phyloP scores from a whole-genome alignment of 1,140 invertebrate species.

The Apocrypta bakeri region DNA sequence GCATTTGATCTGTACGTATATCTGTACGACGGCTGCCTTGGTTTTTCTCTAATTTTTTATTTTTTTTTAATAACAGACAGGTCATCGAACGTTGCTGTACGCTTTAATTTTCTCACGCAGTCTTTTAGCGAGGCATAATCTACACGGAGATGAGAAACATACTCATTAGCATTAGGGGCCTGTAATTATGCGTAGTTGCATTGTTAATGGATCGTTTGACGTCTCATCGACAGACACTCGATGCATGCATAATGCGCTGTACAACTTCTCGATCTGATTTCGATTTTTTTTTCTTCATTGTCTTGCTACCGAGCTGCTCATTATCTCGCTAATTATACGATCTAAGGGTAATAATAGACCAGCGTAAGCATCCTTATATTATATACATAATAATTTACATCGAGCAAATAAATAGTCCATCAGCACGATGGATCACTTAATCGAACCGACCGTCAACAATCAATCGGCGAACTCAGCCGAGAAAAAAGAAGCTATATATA shows the following conservation, averaged over 20 bases:
- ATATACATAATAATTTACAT: too few species aligned
- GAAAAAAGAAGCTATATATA: not conserved
- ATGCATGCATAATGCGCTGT: not conserved
- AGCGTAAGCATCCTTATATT: too few species aligned
- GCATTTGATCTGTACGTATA: not conserved
- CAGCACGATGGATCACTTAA: too few species aligned
- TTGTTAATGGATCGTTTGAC: not conserved
- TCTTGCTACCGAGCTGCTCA: too few species aligned
- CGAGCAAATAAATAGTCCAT: too few species aligned
- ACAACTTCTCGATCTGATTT: not conserved
- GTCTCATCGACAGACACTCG: not conserved
- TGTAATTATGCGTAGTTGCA: not conserved
- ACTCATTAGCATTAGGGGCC: not conserved
- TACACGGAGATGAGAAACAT: not conserved
- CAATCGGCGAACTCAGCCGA: not conserved
- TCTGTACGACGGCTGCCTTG: too few species aligned
- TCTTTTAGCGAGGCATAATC: not conserved
- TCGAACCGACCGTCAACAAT: conserved; percentile 2
- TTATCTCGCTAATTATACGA: too few species aligned
- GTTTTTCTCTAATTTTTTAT: too few species aligned
- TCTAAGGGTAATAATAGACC: too few species aligned
- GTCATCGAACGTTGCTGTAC: not conserved
- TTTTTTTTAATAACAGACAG: too few species aligned
- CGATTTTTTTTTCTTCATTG: not conserved
- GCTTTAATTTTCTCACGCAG: not conserved